Conservation (phyloP, 2,888 invertebrate genomes). For the Mesochorus sp. region DNA sequence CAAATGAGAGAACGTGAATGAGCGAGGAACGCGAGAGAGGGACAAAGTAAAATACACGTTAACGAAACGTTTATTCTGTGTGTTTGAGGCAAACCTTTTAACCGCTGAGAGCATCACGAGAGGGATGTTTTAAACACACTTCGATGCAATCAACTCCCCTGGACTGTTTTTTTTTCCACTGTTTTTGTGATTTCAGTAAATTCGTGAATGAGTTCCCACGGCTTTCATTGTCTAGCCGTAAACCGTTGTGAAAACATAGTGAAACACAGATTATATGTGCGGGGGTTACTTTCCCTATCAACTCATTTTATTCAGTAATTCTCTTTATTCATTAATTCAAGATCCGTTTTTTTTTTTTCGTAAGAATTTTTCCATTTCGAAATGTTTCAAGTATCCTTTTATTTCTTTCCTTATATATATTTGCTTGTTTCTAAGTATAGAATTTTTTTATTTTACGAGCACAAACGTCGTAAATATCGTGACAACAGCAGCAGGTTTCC, state of each 20-base stretch:
- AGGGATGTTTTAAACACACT: background rate
- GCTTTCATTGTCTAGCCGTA: background rate
- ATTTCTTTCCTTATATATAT: no score
- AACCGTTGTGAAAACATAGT: no score
- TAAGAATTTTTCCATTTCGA: no score
- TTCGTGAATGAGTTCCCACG: background rate
- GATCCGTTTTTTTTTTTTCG: no score
- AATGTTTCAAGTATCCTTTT: no score
- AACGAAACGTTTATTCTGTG: conserved; percentile 16
- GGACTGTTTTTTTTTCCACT: background rate
- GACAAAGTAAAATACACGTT: background rate
- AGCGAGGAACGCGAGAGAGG: background rate
- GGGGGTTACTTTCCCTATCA: no score
- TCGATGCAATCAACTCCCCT: background rate
- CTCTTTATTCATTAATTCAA: no score
- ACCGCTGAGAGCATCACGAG: background rate
- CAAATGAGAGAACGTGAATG: background rate
- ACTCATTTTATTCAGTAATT: no score
- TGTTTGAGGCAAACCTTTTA: conserved; percentile 24
- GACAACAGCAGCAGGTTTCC: conserved; percentile 38
- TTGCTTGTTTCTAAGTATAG: background rate
- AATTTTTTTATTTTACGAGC: conserved; percentile 56
- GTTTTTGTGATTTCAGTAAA: background rate
- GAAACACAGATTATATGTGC: no score
- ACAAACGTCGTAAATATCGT: conserved; percentile 63